Percentiles rank a stretch among this genome's conserved stretches.
Evolutionary conservation across 1,140 invertebrate genomes (phyloP).

Genomic region (Polyergus mexicanus): DNA sequence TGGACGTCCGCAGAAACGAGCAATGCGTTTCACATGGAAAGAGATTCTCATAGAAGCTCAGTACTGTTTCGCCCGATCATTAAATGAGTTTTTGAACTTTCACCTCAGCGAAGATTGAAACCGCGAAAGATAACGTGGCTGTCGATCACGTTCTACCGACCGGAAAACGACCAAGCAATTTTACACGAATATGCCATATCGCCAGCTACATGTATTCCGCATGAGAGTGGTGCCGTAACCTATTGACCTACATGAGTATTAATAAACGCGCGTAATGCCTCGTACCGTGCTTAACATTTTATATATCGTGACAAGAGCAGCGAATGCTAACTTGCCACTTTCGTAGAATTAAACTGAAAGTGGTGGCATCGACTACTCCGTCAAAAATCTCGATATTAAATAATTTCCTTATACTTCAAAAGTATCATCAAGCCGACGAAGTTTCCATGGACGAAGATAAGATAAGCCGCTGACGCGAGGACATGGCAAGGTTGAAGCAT

Average conservation of each 20-base stretch:
- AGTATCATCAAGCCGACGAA: slow-evolving; percentile 2
- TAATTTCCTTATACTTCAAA: slow-evolving; percentile 15
- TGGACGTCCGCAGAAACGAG: slow-evolving; percentile 42
- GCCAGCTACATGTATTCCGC: background rate
- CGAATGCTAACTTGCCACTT: slow-evolving; percentile 17
- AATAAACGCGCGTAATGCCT: slow-evolving; percentile 42
- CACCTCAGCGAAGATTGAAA: slow-evolving; percentile 76
- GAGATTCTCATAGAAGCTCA: slow-evolving; percentile 52
- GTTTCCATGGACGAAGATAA: slow-evolving; percentile 25
- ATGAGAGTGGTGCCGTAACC: slow-evolving; percentile 65
- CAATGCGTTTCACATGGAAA: slow-evolving; percentile 63
- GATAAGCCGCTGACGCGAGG: slow-evolving; percentile 50
- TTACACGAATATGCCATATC: slow-evolving; percentile 15
- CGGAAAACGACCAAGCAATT: slow-evolving; percentile 64
- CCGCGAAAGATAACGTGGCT: slow-evolving; percentile 53
- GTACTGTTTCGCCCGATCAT: slow-evolving; percentile 61
- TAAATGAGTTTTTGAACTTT: slow-evolving; percentile 80
- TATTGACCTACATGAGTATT: slow-evolving; percentile 80
- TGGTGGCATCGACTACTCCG: slow-evolving; percentile 15
- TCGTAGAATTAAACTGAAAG: background rate
- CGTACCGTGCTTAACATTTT: slow-evolving; percentile 12
- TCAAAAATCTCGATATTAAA: slow-evolving; percentile 29
- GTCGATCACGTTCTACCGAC: slow-evolving; percentile 72
- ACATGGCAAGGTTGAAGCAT: slow-evolving; percentile 2
- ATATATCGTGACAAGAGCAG: slow-evolving; percentile 14